phyloP scores from a whole-genome alignment of 2,888 invertebrate genomes.

The Cactoblastis cactorum region DNA sequence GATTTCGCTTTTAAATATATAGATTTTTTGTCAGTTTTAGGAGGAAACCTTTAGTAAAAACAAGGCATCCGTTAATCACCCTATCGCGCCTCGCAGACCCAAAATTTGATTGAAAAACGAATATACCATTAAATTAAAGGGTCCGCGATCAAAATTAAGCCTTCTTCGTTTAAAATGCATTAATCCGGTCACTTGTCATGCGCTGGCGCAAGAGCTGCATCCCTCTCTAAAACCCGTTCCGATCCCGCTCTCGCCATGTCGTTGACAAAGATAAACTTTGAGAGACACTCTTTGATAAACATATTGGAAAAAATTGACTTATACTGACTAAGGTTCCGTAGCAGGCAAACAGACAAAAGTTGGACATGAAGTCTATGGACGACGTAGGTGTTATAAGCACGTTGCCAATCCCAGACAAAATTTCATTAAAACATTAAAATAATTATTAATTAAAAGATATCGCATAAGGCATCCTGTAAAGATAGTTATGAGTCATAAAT shows the following conservation, averaged over 20 bases:
- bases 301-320: slow-evolving; percentile 28
- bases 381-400: too few relatives aligned
- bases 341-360: too few relatives aligned
- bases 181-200: slow-evolving; percentile 77
- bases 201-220: slow-evolving; percentile 50
- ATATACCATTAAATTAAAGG: slow-evolving; percentile 67
- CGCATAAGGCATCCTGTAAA: too few relatives aligned
- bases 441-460: too few relatives aligned
- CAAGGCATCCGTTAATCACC: slow-evolving; percentile 1
- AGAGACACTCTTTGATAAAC: slow-evolving; percentile 45
- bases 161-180: slow-evolving; percentile 78
- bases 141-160: slow-evolving; percentile 72
- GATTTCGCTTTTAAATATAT: too few relatives aligned
- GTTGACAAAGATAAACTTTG: slow-evolving; percentile 60
- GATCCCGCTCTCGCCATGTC: slow-evolving; percentile 47
- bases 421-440: too few relatives aligned
- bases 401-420: too few relatives aligned
- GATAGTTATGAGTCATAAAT: too few relatives aligned
- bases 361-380: too few relatives aligned
- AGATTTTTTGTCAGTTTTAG: neutral
- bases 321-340: slow-evolving; percentile 15
- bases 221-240: slow-evolving; percentile 71
- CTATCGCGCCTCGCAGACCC: slow-evolving; percentile 11
- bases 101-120: slow-evolving; percentile 33
- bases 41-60: neutral